Evolutionary conservation across 2,888 invertebrate genomes (phyloP).

Genomic region (Netelia inedita): DNA sequence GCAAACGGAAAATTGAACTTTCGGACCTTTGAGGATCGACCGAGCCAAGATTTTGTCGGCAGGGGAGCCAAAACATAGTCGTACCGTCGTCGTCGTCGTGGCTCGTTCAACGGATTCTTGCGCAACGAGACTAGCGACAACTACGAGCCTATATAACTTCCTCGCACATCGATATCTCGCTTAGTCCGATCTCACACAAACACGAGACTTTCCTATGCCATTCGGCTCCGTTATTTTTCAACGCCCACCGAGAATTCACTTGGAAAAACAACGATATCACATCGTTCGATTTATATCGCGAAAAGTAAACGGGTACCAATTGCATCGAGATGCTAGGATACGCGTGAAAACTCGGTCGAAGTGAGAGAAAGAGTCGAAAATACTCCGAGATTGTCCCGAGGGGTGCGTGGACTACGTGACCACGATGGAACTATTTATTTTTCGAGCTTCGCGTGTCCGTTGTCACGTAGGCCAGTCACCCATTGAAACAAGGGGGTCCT

Average conservation of each 20-base stretch:
- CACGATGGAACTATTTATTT: neutral
- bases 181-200: neutral
- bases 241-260: too few relatives aligned
- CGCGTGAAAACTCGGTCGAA: too few relatives aligned
- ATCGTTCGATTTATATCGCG: too few relatives aligned
- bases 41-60: conserved; percentile 56
- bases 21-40: conserved; percentile 32
- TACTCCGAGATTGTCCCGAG: neutral
- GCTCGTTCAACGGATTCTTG: conserved; percentile 16
- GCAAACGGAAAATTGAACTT: conserved; percentile 53
- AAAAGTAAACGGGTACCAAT: too few relatives aligned
- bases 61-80: conserved; percentile 54
- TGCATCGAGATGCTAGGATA: too few relatives aligned
- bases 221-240: too few relatives aligned
- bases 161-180: conserved; percentile 15
- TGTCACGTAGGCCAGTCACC: conserved; percentile 60
- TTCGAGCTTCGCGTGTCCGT: conserved; percentile 33
- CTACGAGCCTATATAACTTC: conserved; percentile 11
- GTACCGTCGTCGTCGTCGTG: conserved; percentile 13
- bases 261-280: too few relatives aligned
- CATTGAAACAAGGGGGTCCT: neutral
- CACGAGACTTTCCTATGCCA: neutral
- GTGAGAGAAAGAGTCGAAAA: neutral
- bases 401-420: neutral
- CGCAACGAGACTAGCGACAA: conserved; percentile 23